Percentiles rank a stretch among this genome's conserved stretches.
Conservation (phyloP, 2,113 vertebrate species). For the Xiphias gladius region DNA sequence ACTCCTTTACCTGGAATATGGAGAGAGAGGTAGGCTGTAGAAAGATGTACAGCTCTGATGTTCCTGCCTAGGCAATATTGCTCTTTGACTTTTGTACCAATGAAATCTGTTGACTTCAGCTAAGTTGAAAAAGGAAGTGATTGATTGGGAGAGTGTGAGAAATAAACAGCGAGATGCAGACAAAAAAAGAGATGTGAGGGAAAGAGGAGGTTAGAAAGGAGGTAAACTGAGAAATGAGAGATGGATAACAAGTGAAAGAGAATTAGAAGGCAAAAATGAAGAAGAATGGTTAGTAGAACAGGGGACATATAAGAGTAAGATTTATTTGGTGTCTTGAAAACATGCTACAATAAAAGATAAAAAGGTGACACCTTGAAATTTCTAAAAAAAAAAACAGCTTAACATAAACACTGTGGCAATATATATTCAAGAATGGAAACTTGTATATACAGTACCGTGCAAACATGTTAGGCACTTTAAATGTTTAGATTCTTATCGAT, state of each 20-base stretch:
- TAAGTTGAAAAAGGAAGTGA: neutral
- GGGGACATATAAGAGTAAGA: too few relatives aligned
- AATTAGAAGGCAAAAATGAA: too few relatives aligned
- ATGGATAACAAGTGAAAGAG: too few relatives aligned
- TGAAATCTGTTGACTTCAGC: constrained; percentile 12
- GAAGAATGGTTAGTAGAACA: neutral
- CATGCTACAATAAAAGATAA: neutral
- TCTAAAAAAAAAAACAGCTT: neutral
- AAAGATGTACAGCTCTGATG: neutral
- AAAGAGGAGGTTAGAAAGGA: neutral
- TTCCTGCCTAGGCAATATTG: neutral
- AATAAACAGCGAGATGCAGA: neutral
- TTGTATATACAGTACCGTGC: too few relatives aligned
- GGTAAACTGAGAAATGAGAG: neutral
- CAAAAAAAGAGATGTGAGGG: neutral
- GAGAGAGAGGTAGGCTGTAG: neutral
- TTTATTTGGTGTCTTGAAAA: too few relatives aligned
- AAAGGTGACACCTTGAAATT: neutral
- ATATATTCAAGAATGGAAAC: too few relatives aligned
- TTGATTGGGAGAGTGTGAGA: neutral
- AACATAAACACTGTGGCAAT: neutral
- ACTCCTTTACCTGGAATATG: constrained; percentile 30
- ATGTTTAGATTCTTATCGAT: too few relatives aligned
- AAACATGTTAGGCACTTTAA: too few relatives aligned
- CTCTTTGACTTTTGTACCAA: neutral